Base-by-base conservation (phyloP, 2,113 vertebrate genomes). In the Microcebus jonahi region DNA sequence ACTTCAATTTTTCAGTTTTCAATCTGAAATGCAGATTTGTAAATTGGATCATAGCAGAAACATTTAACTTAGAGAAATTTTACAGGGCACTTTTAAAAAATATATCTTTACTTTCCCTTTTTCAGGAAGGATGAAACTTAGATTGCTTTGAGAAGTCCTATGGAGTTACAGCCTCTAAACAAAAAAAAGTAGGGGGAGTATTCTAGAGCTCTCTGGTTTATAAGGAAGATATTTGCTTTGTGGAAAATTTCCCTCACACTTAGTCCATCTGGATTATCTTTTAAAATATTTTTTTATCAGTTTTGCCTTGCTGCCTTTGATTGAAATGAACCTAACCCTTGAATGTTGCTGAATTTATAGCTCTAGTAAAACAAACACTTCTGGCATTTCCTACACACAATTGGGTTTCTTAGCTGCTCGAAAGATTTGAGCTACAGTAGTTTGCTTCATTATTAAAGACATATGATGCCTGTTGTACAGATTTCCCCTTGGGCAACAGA, bases 381-480 rank as follows among this genome's bases (percentile, higher is more conserved):
- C 97, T 96, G 93, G 93, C 93, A 94, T 97, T 98, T 98, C 88
- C 79, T 96, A 88, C 68, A 97, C 86, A 97, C 92, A 97, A 94
- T 77, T 97, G 92, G 84, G 45, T 97, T 97, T 98, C 86, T 92
- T 93, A 95, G 91, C 88, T 76, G 68, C 91, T 97, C 10, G 1
- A 77, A 90, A 97, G 95, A 95, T 96, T 97, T 73, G 80, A 96
- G 95, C 92, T 97, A 94, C n/a, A 93, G 91, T 95, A 91, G 59
- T 96, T 97, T 98, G 85, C 95, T 98, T 98, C 94, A 97, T 98
- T 98, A 98, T 98, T 98, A 97, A 98, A 98, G 97, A 97, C 97
- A 96, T 92, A 97, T 80, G 94, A 97, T 94, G 39, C 59, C 88
- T 97, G 94, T 96, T 96, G 81, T 96, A 97, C 92, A 92, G 88